Percentiles rank a stretch among this genome's conserved stretches.
phyloP scores from a whole-genome alignment of 2,797 vertebrate genomes.

The Perodicticus potto region DNA sequence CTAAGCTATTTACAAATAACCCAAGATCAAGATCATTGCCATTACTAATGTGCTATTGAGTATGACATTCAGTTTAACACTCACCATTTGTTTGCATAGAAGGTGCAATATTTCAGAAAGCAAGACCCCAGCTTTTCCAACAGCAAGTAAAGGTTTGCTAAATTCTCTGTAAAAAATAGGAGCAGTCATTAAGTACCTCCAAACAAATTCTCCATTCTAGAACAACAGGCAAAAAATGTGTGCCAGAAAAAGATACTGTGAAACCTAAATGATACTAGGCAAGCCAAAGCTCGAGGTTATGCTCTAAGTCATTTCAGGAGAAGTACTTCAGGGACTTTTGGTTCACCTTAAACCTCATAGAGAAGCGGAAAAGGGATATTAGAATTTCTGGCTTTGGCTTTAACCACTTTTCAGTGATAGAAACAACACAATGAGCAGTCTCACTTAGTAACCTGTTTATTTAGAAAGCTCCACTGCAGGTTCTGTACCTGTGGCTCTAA shows the following conservation, averaged over 20 bases:
- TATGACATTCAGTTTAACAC: slow-evolving; percentile 64
- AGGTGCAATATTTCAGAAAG: slow-evolving; percentile 99
- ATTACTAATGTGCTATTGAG: background rate
- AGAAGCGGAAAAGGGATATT: slow-evolving; percentile 3
- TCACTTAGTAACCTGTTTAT: background rate
- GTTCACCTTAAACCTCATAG: background rate
- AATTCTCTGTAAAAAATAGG: slow-evolving; percentile 93
- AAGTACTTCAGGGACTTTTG: background rate
- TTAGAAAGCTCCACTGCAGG: background rate
- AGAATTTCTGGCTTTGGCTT: background rate
- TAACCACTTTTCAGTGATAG: slow-evolving; percentile 40
- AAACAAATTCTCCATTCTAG: background rate
- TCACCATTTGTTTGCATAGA: slow-evolving; percentile 99
- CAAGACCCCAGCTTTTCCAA: slow-evolving; percentile 96
- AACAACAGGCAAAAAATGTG: background rate
- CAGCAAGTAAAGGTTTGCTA: slow-evolving; percentile 98
- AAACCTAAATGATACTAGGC: background rate
- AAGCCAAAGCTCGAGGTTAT: background rate
- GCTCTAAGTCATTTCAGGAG: background rate
- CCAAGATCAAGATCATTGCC: background rate
- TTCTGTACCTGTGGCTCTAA: no score
- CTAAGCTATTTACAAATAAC: background rate
- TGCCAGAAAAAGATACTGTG: background rate
- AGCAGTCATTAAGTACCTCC: slow-evolving; percentile 42
- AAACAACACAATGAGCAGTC: background rate